A percentile compares a stretch with the other conserved stretches of the same genome.
Evolutionary conservation across 2,888 invertebrate genomes (phyloP).

Genomic region (Sepiola atlantica): DNA sequence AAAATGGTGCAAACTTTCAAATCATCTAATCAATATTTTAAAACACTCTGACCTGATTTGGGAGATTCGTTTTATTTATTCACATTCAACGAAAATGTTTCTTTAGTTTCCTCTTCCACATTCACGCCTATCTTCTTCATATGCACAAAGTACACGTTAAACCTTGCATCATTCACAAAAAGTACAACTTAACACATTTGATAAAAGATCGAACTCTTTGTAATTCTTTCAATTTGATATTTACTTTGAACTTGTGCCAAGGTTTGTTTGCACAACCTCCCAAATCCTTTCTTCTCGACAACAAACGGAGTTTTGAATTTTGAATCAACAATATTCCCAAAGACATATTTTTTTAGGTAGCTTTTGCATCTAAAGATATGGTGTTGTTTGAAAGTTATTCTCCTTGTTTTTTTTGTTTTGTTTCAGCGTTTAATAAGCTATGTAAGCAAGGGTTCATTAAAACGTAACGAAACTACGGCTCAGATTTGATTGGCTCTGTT

Average conservation of each 20-base stretch:
- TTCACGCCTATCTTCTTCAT: not conserved
- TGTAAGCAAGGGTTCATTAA: not conserved
- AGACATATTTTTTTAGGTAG: not conserved
- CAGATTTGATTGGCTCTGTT: not conserved
- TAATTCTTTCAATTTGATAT: not conserved
- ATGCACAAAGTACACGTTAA: not conserved
- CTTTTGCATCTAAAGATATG: not conserved
- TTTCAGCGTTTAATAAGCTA: not conserved
- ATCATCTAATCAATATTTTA: not conserved
- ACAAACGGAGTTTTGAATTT: not conserved
- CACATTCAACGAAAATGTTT: not conserved
- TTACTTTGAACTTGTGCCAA: slow-evolving; percentile 32
- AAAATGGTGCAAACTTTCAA: not conserved
- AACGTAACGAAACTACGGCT: not conserved
- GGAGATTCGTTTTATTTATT: not conserved
- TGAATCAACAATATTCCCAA: not conserved
- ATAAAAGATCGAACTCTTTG: not conserved
- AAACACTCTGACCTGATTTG: not conserved
- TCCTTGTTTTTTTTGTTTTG: too few relatives aligned
- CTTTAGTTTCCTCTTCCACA: not conserved
- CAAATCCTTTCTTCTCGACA: not conserved
- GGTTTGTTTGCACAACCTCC: not conserved
- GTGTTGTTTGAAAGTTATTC: not conserved
- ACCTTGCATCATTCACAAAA: not conserved
- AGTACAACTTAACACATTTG: not conserved